Evolutionary conservation across 2,797 vertebrate genomes (phyloP), one percentile per base, ranked within the genome.

Genomic region (Margarornis squamiger): DNA sequence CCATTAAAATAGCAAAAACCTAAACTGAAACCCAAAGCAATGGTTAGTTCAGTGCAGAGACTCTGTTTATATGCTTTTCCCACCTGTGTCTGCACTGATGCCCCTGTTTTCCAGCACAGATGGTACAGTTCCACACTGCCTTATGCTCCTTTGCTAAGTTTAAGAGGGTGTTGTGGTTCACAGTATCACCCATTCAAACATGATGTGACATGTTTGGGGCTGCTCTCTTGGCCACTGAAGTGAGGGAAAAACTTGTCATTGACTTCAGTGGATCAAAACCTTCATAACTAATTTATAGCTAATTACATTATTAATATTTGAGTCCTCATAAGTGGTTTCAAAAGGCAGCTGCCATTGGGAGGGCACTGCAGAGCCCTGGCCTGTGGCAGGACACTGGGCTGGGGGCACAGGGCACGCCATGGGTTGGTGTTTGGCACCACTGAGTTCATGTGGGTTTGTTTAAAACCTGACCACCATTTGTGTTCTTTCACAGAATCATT

Each of bases 281-380:
- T 92, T 94, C 96, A 94, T 96, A 86, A 95, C 54, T 96, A 94
- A 97, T 96, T 94, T 46, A 94, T 74, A 91, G 83, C 57, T 83
- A 93, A 95, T 93, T 93, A 93, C 96, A 81, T 92, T 79, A 86
- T 89, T 93, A 39, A 90, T 38, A 73, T 38, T 17, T 2, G 11
- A 73, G 71, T 21, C 79, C 55, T 72, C 65, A 12, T 58, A 55
- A 72, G 86, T 66, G 29, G 45, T 75, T 86, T 94, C 80, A 71
- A 78, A 76, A 48, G 70, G 91, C 96, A 95, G 95, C 67, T 67
- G 51, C 85, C 55, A 48, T 49, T 4, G 34, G 75, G 85, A 84
- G 94, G 93, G 49, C 32, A 52, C 72, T 67, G 34, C 0, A 1
- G 68, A 87, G 23, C 41, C 0, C 24, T 6, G 39, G 19, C 13